Percentiles rank a stretch among this genome's conserved stretches.
Conservation (phyloP, 1,140 invertebrate genomes). For the Homarus americanus region DNA sequence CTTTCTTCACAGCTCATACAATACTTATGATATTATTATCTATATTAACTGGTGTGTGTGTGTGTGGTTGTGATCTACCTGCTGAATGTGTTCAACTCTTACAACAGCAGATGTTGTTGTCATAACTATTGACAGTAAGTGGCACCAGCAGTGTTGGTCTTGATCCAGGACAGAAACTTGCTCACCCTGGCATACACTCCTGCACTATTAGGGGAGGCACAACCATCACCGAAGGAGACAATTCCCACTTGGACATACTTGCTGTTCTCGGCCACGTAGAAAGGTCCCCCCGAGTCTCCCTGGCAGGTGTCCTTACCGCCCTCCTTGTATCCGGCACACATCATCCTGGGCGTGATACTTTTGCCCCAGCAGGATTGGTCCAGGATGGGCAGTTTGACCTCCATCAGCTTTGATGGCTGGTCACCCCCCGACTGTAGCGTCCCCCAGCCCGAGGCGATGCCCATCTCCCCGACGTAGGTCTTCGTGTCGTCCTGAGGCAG, state of each 20-base stretch:
- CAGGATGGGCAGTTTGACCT: slow-evolving; percentile 78
- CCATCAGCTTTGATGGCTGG: slow-evolving; percentile 76
- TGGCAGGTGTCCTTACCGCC: slow-evolving; percentile 88
- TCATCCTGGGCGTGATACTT: slow-evolving; percentile 81
- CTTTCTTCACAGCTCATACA: too few relatives aligned
- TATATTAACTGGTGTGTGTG: too few relatives aligned
- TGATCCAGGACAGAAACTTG: slow-evolving; percentile 77
- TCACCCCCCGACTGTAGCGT: slow-evolving; percentile 36
- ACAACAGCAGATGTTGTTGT: too few relatives aligned
- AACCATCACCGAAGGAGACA: slow-evolving; percentile 62
- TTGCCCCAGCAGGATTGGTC: not conserved
- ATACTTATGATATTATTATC: too few relatives aligned
- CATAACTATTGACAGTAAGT: slow-evolving; percentile 26
- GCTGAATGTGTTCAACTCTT: too few relatives aligned
- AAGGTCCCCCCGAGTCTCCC: slow-evolving; percentile 76
- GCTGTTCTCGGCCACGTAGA: slow-evolving; percentile 45
- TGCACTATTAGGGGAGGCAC: slow-evolving; percentile 74
- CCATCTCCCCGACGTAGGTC: slow-evolving; percentile 15
- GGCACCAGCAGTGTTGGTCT: slow-evolving; percentile 36
- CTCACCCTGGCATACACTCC: slow-evolving; percentile 78
- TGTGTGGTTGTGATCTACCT: too few relatives aligned
- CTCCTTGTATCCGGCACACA: slow-evolving; percentile 88
- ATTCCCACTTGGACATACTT: slow-evolving; percentile 55
- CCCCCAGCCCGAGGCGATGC: slow-evolving; percentile 75
- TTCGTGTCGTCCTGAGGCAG: slow-evolving; percentile 49